These are phyloP conservation scores for Apis mellifera DNA, from an alignment of 1,140 invertebrate species.

Conservation along the genomic window DNA sequence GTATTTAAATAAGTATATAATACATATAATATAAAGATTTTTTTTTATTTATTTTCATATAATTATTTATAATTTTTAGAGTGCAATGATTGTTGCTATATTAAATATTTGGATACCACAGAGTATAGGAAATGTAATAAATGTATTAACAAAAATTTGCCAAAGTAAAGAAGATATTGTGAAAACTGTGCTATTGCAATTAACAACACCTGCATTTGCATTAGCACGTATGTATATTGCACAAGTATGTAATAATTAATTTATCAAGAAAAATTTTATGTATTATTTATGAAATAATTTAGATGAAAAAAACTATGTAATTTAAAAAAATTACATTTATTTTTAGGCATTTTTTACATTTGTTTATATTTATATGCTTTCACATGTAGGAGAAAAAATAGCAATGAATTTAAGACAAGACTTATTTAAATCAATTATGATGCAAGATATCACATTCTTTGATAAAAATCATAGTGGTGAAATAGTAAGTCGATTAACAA, in stretches of 20 bases:
- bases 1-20: slow-evolving; percentile 63
- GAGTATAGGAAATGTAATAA: slow-evolving; percentile 88
- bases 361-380: slow-evolving; percentile 92
- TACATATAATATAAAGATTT: not conserved
- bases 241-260: slow-evolving; percentile 83
- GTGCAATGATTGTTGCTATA: slow-evolving; percentile 89
- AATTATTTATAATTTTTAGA: slow-evolving; percentile 81
- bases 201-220: slow-evolving; percentile 85
- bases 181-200: slow-evolving; percentile 83
- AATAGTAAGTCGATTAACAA: slow-evolving; percentile 93
- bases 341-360: slow-evolving; percentile 92
- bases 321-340: slow-evolving; percentile 13
- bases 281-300: not conserved
- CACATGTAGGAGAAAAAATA: slow-evolving; percentile 93
- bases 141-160: slow-evolving; percentile 85
- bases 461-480: slow-evolving; percentile 95
- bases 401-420: slow-evolving; percentile 90
- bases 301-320: not conserved
- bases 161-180: slow-evolving; percentile 63
- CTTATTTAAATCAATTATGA: slow-evolving; percentile 91
- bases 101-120: slow-evolving; percentile 92
- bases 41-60: not conserved
- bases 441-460: slow-evolving; percentile 95
- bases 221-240: slow-evolving; percentile 86
- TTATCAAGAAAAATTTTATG: too few relatives aligned